A percentile compares a stretch with the other conserved stretches of the same genome.
phyloP scores from a whole-genome alignment of 2,888 invertebrate species.

The Anorthoa munda region DNA sequence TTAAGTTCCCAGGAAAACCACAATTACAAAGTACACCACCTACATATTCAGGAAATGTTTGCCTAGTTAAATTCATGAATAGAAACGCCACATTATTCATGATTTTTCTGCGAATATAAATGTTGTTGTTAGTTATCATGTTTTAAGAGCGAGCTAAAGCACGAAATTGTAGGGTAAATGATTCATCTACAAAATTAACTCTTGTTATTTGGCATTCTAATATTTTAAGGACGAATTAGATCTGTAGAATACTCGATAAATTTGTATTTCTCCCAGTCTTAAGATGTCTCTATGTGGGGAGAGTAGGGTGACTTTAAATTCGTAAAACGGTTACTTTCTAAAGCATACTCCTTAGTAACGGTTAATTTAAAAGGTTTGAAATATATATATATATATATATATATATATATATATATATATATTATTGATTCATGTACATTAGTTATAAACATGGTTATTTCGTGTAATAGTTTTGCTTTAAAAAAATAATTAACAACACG shows the following conservation, averaged over 20 bases:
- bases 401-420: too few species aligned
- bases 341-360: too few species aligned
- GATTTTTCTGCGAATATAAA: slow-evolving; percentile 20
- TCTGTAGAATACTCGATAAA: background rate
- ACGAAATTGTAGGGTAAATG: background rate
- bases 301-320: too few species aligned
- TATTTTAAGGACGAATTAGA: background rate
- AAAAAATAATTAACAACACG: too few species aligned
- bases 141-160: background rate
- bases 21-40: background rate
- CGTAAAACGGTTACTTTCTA: too few species aligned
- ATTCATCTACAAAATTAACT: background rate
- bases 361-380: too few species aligned
- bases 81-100: slow-evolving; percentile 3
- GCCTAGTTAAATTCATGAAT: background rate
- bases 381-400: too few species aligned
- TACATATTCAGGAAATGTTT: slow-evolving; percentile 1
- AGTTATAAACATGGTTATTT: too few species aligned
- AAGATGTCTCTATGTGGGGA: background rate
- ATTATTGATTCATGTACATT: too few species aligned
- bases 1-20: background rate
- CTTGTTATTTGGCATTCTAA: too few species aligned
- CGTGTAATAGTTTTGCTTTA: too few species aligned
- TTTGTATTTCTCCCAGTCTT: background rate
- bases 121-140: background rate